These are phyloP conservation scores for Triops longicaudatus DNA, from an alignment of 1,140 invertebrate genomes.

Conservation along the genomic window DNA sequence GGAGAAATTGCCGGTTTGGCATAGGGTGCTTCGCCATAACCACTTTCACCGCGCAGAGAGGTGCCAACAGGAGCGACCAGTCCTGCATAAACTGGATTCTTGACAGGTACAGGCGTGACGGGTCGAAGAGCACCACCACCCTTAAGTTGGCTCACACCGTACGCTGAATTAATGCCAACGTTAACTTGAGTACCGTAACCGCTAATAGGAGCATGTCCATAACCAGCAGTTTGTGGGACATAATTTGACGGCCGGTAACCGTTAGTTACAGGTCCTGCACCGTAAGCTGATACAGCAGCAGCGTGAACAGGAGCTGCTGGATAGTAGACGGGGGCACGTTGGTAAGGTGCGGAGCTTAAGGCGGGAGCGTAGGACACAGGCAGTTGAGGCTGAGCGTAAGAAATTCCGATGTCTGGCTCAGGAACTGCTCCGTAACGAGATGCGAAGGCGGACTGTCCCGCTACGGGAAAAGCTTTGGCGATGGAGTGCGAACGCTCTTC, in stretches of 20 bases:
- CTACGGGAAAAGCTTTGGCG: neutral
- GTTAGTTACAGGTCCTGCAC: neutral
- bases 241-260: neutral
- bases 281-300: neutral
- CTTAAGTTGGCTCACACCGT: neutral
- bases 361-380: neutral
- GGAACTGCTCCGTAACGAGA: neutral
- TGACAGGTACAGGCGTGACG: neutral
- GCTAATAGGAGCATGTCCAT: conserved; percentile 3
- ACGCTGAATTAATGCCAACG: neutral
- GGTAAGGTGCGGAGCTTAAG: neutral
- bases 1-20: conserved; percentile 1
- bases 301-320: neutral
- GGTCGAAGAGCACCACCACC: conserved; percentile 1
- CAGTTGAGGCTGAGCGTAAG: neutral
- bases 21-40: neutral
- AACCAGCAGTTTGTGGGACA: neutral
- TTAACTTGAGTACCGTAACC: conserved; percentile 11
- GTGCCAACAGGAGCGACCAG: neutral
- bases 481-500: neutral
- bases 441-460: neutral
- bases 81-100: conserved; percentile 7
- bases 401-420: neutral
- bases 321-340: neutral
- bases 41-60: neutral